Evolutionary conservation across 2,888 invertebrate genomes (phyloP), one percentile per base, ranked within the genome.

Genomic region (Yponomeuta plumbellus): DNA sequence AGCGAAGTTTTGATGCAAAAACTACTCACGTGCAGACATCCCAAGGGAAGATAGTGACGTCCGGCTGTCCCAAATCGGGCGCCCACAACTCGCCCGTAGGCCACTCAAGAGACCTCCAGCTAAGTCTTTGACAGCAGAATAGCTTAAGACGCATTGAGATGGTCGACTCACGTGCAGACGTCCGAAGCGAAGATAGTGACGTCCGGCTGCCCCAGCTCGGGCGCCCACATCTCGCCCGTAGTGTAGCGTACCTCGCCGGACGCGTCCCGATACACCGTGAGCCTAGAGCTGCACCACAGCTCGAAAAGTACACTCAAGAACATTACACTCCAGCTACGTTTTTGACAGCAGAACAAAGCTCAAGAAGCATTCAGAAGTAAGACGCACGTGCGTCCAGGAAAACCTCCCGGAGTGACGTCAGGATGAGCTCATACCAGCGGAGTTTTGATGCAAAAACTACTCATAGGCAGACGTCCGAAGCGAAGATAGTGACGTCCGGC

Each of bases 161-260:
- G 26, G 4, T 5, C 2, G 26, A 93, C 92, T 86, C 77, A 96
- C 93, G 96, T 94, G 92, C 97, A 97, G 68, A 96, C 87, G 84
- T 97, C 97, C 0, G 95, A 89, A 0, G 94, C 93, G 83, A 96
- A 97, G 68, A 97, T 83, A 0, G 92, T 84, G 6, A 96, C 85
- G 40, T 91, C 88, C 10, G 92, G 83, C 64, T 93, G 92, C 0
- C 92, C 85, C 0, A 86, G 73, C 68, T 94, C 88, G 0, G 96
- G 96, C 23, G 96, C 96, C 93, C 96, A 97, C 23, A 96, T 84
- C 84, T 97, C 97, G 0, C 97, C 97, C 0, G 94, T 93, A 10
- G 95, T 94, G 20, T 97, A 97, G 71, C 92, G 91, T 5, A 97
- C 93, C 57, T 75, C 76, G 2, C 94, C 95, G 78, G 97, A 97